These are phyloP conservation scores for Blera fallax DNA, from an alignment of 2,888 invertebrate species.

Conservation along the genomic window DNA sequence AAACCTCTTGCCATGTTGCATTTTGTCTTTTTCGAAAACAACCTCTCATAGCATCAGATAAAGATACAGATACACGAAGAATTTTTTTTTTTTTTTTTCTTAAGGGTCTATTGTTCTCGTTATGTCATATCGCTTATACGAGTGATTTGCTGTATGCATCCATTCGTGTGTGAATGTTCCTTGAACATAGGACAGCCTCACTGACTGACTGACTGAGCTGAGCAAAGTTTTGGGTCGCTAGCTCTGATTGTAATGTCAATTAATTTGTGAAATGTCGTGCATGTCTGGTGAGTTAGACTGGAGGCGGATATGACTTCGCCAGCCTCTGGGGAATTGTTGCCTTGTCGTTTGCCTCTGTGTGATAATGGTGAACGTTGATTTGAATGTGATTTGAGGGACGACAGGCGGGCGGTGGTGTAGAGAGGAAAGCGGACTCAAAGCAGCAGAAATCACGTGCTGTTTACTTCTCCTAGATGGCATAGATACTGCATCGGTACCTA, in stretches of 20 bases:
- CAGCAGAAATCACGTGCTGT: conserved; percentile 6
- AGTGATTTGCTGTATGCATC: conserved; percentile 38
- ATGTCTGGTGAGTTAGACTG: conserved; percentile 54
- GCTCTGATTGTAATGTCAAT: conserved; percentile 56
- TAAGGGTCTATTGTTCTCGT: conserved; percentile 17
- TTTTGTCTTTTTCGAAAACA: background rate
- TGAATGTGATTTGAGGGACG: conserved; percentile 5
- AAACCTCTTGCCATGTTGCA: background rate
- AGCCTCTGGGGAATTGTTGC: conserved; percentile 49
- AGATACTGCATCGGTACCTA: background rate
- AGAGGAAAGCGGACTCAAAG: background rate
- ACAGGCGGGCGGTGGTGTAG: background rate
- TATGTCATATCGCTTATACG: conserved; percentile 35
- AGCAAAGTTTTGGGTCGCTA: conserved; percentile 37
- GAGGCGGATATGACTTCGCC: conserved; percentile 65
- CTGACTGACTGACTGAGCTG: conserved; percentile 11
- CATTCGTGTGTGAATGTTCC: background rate
- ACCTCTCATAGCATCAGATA: no score
- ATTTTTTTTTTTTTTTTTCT: background rate
- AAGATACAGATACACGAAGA: background rate
- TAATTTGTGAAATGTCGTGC: conserved; percentile 65
- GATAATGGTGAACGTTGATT: background rate
- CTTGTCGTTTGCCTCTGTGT: background rate
- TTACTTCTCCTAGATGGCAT: background rate
- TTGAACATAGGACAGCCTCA: background rate